These are phyloP conservation scores for Eriosoma lanigerum DNA, from an alignment of 1,140 invertebrate species.

Conservation along the genomic window DNA sequence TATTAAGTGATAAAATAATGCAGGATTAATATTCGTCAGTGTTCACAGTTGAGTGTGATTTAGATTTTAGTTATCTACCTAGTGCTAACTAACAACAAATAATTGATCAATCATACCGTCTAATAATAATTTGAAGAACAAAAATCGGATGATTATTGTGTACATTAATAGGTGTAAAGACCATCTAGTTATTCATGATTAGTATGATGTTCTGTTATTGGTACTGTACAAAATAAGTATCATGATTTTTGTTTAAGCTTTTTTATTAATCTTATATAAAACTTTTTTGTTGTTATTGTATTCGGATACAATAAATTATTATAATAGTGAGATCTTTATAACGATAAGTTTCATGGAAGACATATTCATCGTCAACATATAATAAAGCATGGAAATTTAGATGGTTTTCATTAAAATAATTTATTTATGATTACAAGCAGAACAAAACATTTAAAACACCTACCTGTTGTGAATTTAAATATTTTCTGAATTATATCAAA, in stretches of 20 bases:
- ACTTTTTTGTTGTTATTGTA: not conserved
- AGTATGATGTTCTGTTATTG: not conserved
- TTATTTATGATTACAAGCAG: too few relatives aligned
- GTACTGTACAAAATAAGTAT: conserved; percentile 14
- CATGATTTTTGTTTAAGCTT: not conserved
- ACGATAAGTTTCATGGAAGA: too few relatives aligned
- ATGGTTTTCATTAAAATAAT: too few relatives aligned
- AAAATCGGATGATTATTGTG: not conserved
- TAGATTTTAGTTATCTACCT: too few relatives aligned
- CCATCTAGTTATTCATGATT: too few relatives aligned
- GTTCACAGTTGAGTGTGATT: not conserved
- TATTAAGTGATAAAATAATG: too few relatives aligned
- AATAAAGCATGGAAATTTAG: too few relatives aligned
- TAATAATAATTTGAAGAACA: not conserved
- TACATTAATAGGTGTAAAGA: conserved; percentile 11
- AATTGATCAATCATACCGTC: not conserved
- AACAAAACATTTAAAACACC: too few relatives aligned
- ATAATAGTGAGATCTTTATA: not conserved
- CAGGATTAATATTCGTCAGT: too few relatives aligned
- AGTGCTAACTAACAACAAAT: not conserved
- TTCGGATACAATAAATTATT: not conserved
- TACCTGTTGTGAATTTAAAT: too few relatives aligned
- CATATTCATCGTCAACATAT: too few relatives aligned
- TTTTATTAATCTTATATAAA: not conserved
- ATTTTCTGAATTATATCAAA: too few relatives aligned